A percentile compares a stretch with the other conserved stretches of the same genome.
phyloP scores from a whole-genome alignment of 2,888 invertebrate species.

The Protonemura montana region DNA sequence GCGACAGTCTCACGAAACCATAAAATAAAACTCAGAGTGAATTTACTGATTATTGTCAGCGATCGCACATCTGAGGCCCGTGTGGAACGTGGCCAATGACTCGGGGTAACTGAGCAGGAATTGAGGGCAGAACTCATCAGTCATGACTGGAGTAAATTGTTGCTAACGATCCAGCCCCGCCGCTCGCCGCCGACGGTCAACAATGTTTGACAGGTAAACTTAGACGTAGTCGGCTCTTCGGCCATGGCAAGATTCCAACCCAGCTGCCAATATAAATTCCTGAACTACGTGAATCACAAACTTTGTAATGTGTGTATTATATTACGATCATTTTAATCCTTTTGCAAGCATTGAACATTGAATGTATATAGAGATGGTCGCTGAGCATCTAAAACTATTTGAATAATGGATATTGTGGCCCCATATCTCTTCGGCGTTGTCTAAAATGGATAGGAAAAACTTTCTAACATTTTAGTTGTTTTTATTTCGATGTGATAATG shows the following conservation, averaged over 20 bases:
- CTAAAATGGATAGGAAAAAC: slow-evolving; percentile 9
- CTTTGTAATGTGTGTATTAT: slow-evolving; percentile 29
- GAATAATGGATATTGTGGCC: slow-evolving; percentile 34
- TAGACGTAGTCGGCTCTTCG: not conserved
- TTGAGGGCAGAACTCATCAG: not conserved
- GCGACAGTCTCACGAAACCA: not conserved
- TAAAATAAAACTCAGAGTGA: not conserved
- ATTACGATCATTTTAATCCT: slow-evolving; percentile 31
- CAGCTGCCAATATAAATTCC: not conserved
- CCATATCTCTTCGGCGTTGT: slow-evolving; percentile 36
- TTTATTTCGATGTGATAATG: slow-evolving; percentile 35
- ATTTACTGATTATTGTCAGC: not conserved
- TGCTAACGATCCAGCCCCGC: slow-evolving; percentile 9
- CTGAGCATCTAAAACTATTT: slow-evolving; percentile 3
- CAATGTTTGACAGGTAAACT: slow-evolving; percentile 23
- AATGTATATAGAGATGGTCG: slow-evolving; percentile 24
- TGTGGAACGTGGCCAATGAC: not conserved
- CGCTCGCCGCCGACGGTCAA: not conserved
- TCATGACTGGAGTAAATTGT: not conserved
- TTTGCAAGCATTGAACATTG: slow-evolving; percentile 31
- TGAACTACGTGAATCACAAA: slow-evolving; percentile 7
- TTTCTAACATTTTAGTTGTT: slow-evolving; percentile 31
- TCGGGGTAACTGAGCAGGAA: not conserved
- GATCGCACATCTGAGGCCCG: not conserved
- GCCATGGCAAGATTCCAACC: not conserved